These are phyloP conservation scores for Pachymerium ferrugineum DNA, from an alignment of 2,888 invertebrate species.

Conservation along the genomic window DNA sequence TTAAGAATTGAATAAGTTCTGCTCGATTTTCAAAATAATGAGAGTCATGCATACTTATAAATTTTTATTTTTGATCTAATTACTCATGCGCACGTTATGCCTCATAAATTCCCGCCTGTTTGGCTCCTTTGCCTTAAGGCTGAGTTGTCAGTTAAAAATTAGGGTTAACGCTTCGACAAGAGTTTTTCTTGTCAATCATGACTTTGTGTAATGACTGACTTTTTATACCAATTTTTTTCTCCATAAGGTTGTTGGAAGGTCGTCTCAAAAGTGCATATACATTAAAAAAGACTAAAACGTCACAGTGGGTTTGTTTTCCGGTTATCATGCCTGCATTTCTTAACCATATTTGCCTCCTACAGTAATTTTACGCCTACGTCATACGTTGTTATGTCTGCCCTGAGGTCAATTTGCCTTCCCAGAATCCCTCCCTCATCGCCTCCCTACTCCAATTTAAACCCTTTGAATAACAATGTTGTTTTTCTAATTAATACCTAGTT, in stretches of 20 bases:
- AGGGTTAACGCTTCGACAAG: neutral
- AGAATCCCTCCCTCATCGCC: neutral
- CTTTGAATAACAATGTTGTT: neutral
- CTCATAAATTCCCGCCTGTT: constrained; percentile 11
- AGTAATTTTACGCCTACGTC: constrained; percentile 7
- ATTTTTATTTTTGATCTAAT: neutral
- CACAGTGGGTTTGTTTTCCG: neutral
- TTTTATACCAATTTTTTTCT: too few species aligned
- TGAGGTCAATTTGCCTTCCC: constrained; percentile 1
- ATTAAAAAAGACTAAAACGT: too few species aligned
- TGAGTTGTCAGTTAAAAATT: neutral
- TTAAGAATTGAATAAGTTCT: neutral
- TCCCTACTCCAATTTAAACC: constrained; percentile 9
- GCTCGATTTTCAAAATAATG: neutral
- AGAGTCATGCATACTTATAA: neutral
- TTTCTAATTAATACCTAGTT: neutral
- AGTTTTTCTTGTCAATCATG: too few species aligned
- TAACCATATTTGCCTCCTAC: constrained; percentile 22
- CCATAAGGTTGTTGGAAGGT: neutral
- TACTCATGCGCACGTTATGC: neutral
- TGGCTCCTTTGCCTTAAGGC: neutral
- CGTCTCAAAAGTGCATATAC: neutral
- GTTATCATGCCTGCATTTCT: constrained; percentile 12
- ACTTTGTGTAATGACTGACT: too few species aligned
- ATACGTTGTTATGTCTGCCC: constrained; percentile 17